Evolutionary conservation across 2,113 vertebrate genomes (phyloP), one percentile per base, ranked within the genome.

Genomic region (Colaptes auratus): DNA sequence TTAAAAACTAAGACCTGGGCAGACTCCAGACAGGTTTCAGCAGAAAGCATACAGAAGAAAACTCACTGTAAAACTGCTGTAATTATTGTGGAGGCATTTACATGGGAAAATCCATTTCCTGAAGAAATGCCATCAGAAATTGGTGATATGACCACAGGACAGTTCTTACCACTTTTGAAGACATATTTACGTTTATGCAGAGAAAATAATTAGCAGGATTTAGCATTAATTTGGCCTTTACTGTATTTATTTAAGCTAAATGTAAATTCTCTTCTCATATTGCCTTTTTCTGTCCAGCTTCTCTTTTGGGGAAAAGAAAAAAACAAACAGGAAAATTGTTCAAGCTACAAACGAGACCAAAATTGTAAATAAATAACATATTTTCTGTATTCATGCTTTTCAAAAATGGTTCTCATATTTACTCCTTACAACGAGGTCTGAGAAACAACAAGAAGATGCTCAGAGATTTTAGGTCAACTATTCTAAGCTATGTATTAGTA

Each of bases 1-100:
- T 88, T 93, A n/a, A 61, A 92, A 76, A 77, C 90, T 63, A 74
- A 95, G 92, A 89, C 60, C 89, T 95, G 91, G 95, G 96, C 91
- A 98, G 94, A 94, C 93, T 97, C 93, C 42, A 74, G 91, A 94
- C 59, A 65, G 1, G 9, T 90, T 94, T 93, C 58, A 61, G 65
- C 64, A 95, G 85, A 90, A 33, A 64, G 3, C 7, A 80, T 27
- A 60, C 5, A 35, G 50, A 61, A 71, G 18, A 65, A 46, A 65
- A 48, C 15, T 59, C 71, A 77, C 20, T 58, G 27, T 48, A 82
- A 78, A 89, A 46, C 27, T 35, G n/a, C 19, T 59, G 7, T 42
- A 83, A n/a, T 30, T 17, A 23, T 15, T 63, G 23, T 44, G 21
- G 31, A 69, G 6, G 3, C 5, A 65, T 82, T 88, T 63, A 53